A percentile compares a stretch with the other conserved stretches of the same genome.
Evolutionary conservation across 2,113 vertebrate genomes (phyloP).

Genomic region (Chaetodon auriga): DNA sequence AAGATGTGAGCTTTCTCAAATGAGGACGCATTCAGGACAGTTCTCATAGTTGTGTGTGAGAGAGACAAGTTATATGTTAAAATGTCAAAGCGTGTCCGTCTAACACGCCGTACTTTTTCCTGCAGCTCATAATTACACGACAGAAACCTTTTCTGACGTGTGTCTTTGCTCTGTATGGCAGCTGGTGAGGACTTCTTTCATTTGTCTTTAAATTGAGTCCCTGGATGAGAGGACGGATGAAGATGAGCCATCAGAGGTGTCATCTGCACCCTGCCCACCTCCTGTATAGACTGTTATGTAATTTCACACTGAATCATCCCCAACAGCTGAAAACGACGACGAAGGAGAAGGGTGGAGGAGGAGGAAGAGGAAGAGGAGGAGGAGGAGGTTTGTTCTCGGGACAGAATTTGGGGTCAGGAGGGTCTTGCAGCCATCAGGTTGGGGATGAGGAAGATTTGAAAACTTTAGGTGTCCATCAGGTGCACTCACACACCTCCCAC

Average conservation of each 20-base stretch:
- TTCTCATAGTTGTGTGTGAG: not conserved
- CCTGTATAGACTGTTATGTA: conserved; percentile 16
- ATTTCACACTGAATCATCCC: conserved; percentile 66
- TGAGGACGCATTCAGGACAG: not conserved
- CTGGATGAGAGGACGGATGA: not conserved
- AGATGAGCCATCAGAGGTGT: conserved; percentile 21
- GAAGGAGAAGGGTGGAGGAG: not conserved
- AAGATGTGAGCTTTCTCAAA: not conserved
- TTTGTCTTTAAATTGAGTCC: not conserved
- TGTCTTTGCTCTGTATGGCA: too few species aligned
- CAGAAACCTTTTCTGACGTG: too few species aligned
- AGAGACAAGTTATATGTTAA: too few species aligned
- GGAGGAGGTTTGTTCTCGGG: not conserved
- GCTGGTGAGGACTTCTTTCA: too few species aligned
- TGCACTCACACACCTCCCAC: conserved; percentile 4
- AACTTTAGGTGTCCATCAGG: conserved; percentile 46
- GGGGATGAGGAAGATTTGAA: not conserved
- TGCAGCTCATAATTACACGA: too few species aligned
- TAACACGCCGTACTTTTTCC: too few species aligned
- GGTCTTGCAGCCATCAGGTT: not conserved
- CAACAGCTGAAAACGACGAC: not conserved
- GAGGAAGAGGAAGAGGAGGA: conserved; percentile 5
- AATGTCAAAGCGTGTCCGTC: too few species aligned
- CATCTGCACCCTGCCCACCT: conserved; percentile 31
- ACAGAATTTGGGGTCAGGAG: not conserved